These are phyloP conservation scores for Garrulus glandarius DNA, from an alignment of 2,797 vertebrate genomes.

Conservation along the genomic window DNA sequence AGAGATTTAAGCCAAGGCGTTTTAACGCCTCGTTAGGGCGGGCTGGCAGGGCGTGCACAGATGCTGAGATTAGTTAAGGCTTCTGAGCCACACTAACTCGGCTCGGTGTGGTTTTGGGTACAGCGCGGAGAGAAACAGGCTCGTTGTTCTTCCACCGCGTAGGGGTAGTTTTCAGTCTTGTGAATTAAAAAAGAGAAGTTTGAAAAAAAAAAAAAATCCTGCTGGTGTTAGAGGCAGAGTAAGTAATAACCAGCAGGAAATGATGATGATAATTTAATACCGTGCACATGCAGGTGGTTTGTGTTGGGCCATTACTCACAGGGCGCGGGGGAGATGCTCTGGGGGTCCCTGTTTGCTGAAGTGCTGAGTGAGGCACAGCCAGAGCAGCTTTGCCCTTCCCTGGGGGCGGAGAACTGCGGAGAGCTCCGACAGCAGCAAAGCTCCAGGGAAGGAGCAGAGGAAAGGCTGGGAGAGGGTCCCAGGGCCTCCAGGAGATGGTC, in stretches of 20 bases:
- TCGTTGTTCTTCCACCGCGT: neutral
- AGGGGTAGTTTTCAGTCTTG: neutral
- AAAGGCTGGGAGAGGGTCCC: neutral
- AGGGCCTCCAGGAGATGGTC: neutral
- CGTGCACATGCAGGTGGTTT: conserved; percentile 18
- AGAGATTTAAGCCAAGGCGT: neutral
- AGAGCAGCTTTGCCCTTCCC: neutral
- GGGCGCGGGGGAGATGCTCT: neutral
- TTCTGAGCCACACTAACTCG: neutral
- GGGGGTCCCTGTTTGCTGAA: neutral
- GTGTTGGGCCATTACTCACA: conserved; percentile 5
- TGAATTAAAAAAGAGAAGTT: neutral
- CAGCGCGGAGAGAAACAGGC: neutral
- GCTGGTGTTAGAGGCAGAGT: neutral
- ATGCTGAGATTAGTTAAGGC: conserved; percentile 5
- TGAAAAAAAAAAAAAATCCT: neutral
- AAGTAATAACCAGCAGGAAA: conserved; percentile 52
- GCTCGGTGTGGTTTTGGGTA: neutral
- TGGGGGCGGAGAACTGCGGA: neutral
- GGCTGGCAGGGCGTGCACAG: neutral
- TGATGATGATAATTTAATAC: conserved; percentile 21
- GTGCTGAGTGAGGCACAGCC: neutral
- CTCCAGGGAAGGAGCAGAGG: neutral
- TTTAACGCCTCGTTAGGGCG: neutral
- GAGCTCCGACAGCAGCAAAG: fast-evolving